Evolutionary conservation across 2,113 vertebrate genomes (phyloP).

Genomic region (Pleuronectes platessa): DNA sequence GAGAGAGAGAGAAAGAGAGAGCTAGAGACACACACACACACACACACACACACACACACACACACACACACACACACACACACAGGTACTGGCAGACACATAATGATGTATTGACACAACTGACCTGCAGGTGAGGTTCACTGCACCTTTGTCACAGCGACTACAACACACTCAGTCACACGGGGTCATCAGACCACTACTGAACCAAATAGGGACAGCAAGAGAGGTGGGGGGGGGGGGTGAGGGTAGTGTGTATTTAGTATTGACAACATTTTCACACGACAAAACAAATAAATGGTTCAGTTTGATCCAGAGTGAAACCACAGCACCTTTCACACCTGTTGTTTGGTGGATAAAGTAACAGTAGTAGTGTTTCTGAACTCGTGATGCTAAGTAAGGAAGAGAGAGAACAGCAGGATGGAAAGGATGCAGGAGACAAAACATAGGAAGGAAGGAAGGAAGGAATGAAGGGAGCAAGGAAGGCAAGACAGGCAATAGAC

Average conservation of each 20-base stretch:
- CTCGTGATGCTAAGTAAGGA: too few species aligned
- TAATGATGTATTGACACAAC: constrained; percentile 33
- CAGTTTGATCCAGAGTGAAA: not conserved
- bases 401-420: too few species aligned
- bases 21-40: too few species aligned
- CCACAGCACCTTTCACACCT: too few species aligned
- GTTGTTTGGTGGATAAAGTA: too few species aligned
- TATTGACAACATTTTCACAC: too few species aligned
- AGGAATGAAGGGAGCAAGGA: not conserved
- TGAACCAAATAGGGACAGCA: not conserved
- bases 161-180: constrained; percentile 18
- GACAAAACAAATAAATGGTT: too few species aligned
- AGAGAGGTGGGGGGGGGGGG: too few species aligned
- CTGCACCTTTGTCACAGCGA: constrained; percentile 16
- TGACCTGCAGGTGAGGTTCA: constrained; percentile 29
- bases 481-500: too few species aligned
- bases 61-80: not conserved
- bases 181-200: constrained; percentile 20
- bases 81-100: constrained; percentile 12
- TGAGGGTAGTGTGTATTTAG: too few species aligned
- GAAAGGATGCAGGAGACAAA: not conserved
- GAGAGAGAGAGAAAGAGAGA: not conserved
- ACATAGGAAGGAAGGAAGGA: too few species aligned
- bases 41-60: not conserved
- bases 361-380: too few species aligned